These are phyloP conservation scores for Ips typographus DNA, from an alignment of 1,140 invertebrate genomes.

Conservation along the genomic window DNA sequence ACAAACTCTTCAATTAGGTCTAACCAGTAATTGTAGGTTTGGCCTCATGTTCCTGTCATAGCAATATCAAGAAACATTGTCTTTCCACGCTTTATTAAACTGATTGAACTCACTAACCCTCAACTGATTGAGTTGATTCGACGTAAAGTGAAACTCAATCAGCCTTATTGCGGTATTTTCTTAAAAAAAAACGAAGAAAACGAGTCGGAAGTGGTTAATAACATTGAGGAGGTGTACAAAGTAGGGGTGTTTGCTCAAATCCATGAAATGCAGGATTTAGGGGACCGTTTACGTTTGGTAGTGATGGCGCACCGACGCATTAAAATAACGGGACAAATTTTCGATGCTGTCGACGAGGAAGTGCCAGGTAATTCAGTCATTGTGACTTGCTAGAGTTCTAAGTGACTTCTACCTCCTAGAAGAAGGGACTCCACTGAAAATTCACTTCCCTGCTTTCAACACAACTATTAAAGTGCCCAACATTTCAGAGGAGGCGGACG, in stretches of 20 bases:
- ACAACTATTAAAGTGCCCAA: slow-evolving; percentile 61
- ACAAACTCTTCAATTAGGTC: too few species aligned
- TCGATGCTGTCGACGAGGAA: slow-evolving; percentile 64
- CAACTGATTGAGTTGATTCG: slow-evolving; percentile 86
- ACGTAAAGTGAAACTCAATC: slow-evolving; percentile 92
- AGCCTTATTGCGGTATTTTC: slow-evolving; percentile 98
- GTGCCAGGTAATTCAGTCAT: slow-evolving; percentile 35
- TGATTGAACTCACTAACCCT: slow-evolving; percentile 91
- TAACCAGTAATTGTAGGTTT: slow-evolving; percentile 54
- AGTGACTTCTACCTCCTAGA: slow-evolving; percentile 33
- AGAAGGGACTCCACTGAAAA: slow-evolving; percentile 54
- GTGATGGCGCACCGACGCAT: slow-evolving; percentile 93
- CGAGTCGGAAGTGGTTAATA: slow-evolving; percentile 79
- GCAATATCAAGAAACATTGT: slow-evolving; percentile 93
- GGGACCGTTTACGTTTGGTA: slow-evolving; percentile 86
- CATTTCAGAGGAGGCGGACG: slow-evolving; percentile 59
- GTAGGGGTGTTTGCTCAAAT: slow-evolving; percentile 98
- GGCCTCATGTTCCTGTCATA: slow-evolving; percentile 94
- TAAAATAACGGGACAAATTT: slow-evolving; percentile 73
- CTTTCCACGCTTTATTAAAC: slow-evolving; percentile 97
- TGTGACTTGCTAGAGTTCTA: too few species aligned
- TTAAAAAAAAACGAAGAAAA: slow-evolving; percentile 91
- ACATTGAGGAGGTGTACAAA: slow-evolving; percentile 83
- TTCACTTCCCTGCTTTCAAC: slow-evolving; percentile 66
- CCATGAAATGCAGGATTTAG: slow-evolving; percentile 94